Conservation (phyloP, 2,113 vertebrate species). For the Delphinapterus leucas region DNA sequence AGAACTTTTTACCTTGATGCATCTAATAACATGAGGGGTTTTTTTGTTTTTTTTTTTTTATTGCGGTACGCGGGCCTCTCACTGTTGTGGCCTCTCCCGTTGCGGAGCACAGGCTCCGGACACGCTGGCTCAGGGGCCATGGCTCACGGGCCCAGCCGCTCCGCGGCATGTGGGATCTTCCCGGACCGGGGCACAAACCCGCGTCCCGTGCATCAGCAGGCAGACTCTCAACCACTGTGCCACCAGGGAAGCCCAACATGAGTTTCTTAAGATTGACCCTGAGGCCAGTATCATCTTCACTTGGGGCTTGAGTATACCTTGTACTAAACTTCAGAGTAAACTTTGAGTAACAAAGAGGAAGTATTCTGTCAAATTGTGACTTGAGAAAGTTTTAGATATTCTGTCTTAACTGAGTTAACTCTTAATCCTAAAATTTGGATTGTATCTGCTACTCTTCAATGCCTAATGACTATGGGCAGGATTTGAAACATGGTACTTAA, state of each 20-base stretch:
- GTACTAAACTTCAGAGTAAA: constrained; percentile 42
- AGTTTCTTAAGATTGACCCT: constrained; percentile 25
- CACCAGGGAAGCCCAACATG: too few relatives aligned
- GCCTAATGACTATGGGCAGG: not conserved
- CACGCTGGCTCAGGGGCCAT: too few relatives aligned
- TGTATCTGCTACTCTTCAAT: not conserved
- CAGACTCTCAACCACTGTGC: too few relatives aligned
- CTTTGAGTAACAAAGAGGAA: not conserved
- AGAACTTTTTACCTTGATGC: constrained; percentile 36
- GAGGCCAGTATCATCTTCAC: constrained; percentile 16
- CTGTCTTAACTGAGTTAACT: constrained; percentile 3
- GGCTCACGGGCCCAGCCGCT: too few relatives aligned
- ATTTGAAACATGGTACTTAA: not conserved
- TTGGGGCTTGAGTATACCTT: constrained; percentile 7
- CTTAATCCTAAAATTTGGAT: not conserved
- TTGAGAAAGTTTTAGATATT: not conserved
- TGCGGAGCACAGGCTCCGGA: too few relatives aligned
- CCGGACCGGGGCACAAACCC: too few relatives aligned
- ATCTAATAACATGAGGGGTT: not conserved
- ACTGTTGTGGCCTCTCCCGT: too few relatives aligned
- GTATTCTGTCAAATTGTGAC: not conserved
- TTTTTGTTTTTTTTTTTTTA: not conserved
- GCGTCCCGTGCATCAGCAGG: too few relatives aligned
- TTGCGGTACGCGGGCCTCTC: too few relatives aligned
- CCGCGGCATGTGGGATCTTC: too few relatives aligned